These are phyloP conservation scores for Gibbula magus DNA, from an alignment of 2,888 invertebrate species.

Conservation along the genomic window DNA sequence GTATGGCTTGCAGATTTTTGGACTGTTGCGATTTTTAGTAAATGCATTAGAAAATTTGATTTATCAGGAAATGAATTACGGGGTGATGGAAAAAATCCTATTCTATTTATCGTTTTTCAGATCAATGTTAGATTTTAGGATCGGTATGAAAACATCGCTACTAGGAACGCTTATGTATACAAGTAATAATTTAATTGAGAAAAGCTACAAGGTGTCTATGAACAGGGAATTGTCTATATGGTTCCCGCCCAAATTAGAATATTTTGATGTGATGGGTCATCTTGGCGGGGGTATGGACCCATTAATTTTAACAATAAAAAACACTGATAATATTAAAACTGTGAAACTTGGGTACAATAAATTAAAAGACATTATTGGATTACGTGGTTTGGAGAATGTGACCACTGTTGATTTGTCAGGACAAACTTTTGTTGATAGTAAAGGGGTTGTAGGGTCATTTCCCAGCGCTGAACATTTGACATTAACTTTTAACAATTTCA, in stretches of 20 bases:
- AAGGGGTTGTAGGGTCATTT: not conserved
- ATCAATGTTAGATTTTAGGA: not conserved
- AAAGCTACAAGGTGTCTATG: not conserved
- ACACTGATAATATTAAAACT: not conserved
- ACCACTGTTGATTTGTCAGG: not conserved
- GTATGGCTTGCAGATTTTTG: not conserved
- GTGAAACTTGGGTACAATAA: not conserved
- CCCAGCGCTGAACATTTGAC: not conserved
- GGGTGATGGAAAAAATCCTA: not conserved
- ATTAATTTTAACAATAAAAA: not conserved
- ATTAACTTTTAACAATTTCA: not conserved
- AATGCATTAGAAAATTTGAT: not conserved
- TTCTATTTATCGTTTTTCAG: not conserved
- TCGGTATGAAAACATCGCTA: too few species aligned
- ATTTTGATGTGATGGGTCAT: not conserved
- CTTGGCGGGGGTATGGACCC: not conserved
- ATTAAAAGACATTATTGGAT: not conserved
- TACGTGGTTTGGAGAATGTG: not conserved
- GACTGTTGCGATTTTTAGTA: not conserved
- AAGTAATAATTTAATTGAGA: too few species aligned
- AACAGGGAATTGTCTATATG: not conserved
- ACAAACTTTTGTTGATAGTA: not conserved
- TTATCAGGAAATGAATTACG: not conserved
- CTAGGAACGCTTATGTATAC: too few species aligned
- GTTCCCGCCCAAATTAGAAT: not conserved